phyloP scores from a whole-genome alignment of 64 coral and sea anemone genomes.

The Pocillopora damicornis region DNA sequence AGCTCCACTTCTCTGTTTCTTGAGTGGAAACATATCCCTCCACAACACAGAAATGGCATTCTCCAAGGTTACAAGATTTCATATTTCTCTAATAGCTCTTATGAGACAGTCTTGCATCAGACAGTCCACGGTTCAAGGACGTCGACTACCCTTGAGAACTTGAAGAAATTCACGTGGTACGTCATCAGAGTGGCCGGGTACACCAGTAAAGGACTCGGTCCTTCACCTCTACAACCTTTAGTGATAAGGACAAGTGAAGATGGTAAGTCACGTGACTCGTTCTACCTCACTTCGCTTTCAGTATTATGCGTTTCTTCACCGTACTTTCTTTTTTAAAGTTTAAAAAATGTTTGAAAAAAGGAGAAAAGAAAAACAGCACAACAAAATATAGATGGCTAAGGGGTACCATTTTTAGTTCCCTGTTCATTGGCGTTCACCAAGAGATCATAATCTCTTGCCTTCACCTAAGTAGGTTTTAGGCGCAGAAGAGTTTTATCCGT shows the following conservation, averaged over 20 bases:
- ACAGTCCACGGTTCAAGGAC: conserved; percentile 5
- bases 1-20: conserved; percentile 51
- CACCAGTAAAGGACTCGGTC: conserved; percentile 70
- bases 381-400: no score
- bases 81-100: neutral
- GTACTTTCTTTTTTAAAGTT: no score
- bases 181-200: conserved; percentile 64
- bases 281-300: neutral
- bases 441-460: no score
- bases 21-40: conserved; percentile 44
- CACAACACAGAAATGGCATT: conserved; percentile 36
- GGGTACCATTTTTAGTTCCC: no score
- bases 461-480: no score
- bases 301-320: no score
- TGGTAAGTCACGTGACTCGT: conserved; percentile 44
- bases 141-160: conserved; percentile 7
- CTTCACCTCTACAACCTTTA: conserved; percentile 34
- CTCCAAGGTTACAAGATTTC: conserved; percentile 37
- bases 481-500: no score
- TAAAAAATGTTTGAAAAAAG: no score
- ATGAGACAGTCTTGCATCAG: neutral
- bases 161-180: conserved; percentile 63
- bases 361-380: no score
- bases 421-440: no score
- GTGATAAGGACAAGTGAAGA: conserved; percentile 70